Conservation (phyloP, 1,140 invertebrate species). For the Neomicropteryx cornuta region DNA sequence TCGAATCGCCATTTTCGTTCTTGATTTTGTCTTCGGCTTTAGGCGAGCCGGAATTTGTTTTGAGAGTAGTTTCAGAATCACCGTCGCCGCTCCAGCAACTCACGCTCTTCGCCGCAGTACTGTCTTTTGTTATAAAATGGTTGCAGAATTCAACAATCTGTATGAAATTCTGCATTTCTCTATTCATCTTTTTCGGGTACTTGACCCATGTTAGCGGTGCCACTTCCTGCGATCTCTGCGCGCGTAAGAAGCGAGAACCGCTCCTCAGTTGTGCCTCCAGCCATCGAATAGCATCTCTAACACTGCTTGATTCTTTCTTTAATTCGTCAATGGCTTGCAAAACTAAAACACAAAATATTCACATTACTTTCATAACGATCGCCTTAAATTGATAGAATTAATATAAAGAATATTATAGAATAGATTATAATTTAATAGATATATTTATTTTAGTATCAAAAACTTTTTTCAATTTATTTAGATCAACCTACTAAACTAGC, state of each 20-base stretch:
- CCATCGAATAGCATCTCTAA: slow-evolving; percentile 85
- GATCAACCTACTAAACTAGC: background rate
- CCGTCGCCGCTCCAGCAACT: slow-evolving; percentile 24
- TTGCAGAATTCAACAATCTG: slow-evolving; percentile 39
- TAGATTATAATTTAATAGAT: background rate
- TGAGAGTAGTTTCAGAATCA: slow-evolving; percentile 21
- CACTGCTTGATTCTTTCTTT: slow-evolving; percentile 65
- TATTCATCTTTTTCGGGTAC: slow-evolving; percentile 45
- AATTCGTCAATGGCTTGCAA: slow-evolving; percentile 75
- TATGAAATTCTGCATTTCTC: slow-evolving; percentile 30
- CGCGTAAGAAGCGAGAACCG: slow-evolving; percentile 70
- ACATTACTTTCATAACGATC: too few species aligned
- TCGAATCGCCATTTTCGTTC: slow-evolving; percentile 5
- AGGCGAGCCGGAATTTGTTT: slow-evolving; percentile 21
- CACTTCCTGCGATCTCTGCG: slow-evolving; percentile 70
- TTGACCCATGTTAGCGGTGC: slow-evolving; percentile 63
- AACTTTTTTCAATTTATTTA: background rate
- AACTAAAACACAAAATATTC: slow-evolving; percentile 46
- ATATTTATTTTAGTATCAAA: background rate
- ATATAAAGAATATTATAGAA: too few species aligned
- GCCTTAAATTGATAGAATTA: too few species aligned
- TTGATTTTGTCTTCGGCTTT: slow-evolving; percentile 8
- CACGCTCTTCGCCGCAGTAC: slow-evolving; percentile 22
- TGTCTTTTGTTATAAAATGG: slow-evolving; percentile 23
- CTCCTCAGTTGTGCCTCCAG: slow-evolving; percentile 73